Percentiles rank a stretch among this genome's conserved stretches.
phyloP scores from a whole-genome alignment of 2,797 vertebrate genomes.

The Enteromius radiatus region DNA sequence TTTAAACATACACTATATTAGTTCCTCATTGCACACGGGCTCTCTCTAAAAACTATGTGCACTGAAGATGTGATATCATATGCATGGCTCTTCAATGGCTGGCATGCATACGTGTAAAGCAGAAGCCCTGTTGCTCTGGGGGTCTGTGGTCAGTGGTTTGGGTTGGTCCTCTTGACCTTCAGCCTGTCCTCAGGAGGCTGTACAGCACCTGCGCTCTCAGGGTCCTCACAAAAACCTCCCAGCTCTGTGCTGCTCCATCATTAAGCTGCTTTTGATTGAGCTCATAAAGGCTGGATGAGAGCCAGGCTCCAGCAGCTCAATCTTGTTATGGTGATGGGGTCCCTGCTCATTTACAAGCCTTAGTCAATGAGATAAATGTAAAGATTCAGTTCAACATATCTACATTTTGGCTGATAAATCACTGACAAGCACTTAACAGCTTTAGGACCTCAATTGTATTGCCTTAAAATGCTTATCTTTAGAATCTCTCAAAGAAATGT shows the following conservation, averaged over 20 bases:
- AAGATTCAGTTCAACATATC: neutral
- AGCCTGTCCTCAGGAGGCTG: slow-evolving; percentile 52
- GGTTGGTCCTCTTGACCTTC: slow-evolving; percentile 58
- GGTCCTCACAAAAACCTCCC: slow-evolving; percentile 54
- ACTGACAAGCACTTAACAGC: neutral
- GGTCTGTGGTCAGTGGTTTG: slow-evolving; percentile 7
- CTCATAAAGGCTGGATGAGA: slow-evolving; percentile 70
- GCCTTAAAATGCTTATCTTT: neutral
- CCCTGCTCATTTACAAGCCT: slow-evolving; percentile 45
- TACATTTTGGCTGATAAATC: neutral
- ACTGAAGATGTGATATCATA: neutral
- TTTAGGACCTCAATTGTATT: neutral
- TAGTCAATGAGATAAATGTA: slow-evolving; percentile 18
- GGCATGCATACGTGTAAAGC: slow-evolving; percentile 6
- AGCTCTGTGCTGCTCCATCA: slow-evolving; percentile 56
- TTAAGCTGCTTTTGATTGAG: slow-evolving; percentile 73
- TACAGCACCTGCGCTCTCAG: slow-evolving; percentile 51
- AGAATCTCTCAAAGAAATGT: neutral
- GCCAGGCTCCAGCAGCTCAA: slow-evolving; percentile 64
- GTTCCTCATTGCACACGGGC: neutral
- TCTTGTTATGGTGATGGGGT: slow-evolving; percentile 70
- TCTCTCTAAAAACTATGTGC: neutral
- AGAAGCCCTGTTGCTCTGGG: neutral
- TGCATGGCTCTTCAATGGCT: neutral
- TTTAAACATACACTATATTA: neutral